Evolutionary conservation across 2,113 vertebrate genomes (phyloP).

Genomic region (Rhineura floridana): DNA sequence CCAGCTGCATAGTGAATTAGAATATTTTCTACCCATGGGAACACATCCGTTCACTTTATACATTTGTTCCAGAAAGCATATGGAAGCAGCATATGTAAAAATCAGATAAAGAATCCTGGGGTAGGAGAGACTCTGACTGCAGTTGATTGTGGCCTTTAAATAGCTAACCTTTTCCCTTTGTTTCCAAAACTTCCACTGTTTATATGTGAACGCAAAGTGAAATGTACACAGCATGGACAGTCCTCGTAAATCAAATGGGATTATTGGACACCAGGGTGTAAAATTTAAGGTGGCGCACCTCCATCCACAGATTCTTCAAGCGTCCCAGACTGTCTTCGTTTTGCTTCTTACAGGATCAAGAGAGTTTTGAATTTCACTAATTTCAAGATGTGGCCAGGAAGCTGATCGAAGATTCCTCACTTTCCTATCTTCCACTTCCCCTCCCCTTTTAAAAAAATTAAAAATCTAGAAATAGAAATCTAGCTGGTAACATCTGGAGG

Average conservation of each 20-base stretch:
- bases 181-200: conserved; percentile 2
- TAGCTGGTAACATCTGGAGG: not conserved
- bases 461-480: not conserved
- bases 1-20: not conserved
- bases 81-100: too few species aligned
- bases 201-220: conserved; percentile 2
- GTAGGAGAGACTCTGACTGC: not conserved
- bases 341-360: not conserved
- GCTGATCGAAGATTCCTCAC: not conserved
- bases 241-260: conserved; percentile 3
- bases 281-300: not conserved
- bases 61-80: not conserved
- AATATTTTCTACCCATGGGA: not conserved
- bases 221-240: conserved; percentile 24
- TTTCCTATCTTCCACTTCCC: not conserved
- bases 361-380: not conserved
- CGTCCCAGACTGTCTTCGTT: not conserved
- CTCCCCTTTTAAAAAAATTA: not conserved
- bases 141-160: not conserved
- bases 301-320: not conserved
- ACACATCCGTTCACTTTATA: not conserved
- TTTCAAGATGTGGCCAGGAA: not conserved
- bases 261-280: not conserved
- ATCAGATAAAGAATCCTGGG: too few species aligned
- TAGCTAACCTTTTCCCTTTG: not conserved